A percentile compares a stretch with the other conserved stretches of the same genome.
phyloP scores from a whole-genome alignment of 1,140 invertebrate species.

The Drosophila dunni region DNA sequence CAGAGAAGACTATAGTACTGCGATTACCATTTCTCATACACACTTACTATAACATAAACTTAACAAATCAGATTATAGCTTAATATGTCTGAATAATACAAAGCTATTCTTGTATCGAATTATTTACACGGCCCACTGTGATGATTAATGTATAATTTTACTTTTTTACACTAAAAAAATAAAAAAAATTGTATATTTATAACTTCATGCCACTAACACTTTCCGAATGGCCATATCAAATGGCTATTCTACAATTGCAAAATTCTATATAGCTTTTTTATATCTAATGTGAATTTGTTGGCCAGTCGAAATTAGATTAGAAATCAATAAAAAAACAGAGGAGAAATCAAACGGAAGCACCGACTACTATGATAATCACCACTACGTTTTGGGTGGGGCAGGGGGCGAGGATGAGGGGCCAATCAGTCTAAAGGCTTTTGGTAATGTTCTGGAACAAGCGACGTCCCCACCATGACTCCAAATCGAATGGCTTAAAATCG shows the following conservation, averaged over 20 bases:
- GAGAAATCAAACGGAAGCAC: constrained; percentile 37
- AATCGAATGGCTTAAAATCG: constrained; percentile 94
- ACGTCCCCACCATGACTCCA: constrained; percentile 95
- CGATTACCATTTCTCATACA: constrained; percentile 10
- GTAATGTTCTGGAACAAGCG: constrained; percentile 92
- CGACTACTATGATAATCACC: constrained; percentile 30
- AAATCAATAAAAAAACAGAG: constrained; percentile 17
- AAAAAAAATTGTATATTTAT: constrained; percentile 9
- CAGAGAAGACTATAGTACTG: constrained; percentile 25
- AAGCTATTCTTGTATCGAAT: constrained; percentile 33
- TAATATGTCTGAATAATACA: constrained; percentile 43
- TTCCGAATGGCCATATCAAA: constrained; percentile 29
- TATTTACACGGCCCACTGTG: constrained; percentile 39
- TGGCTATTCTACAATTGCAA: constrained; percentile 36
- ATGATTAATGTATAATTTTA: constrained; percentile 7
- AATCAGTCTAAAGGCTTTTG: constrained; percentile 87
- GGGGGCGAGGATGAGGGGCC: background rate
- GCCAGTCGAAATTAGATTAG: constrained; percentile 31
- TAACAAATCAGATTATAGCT: constrained; percentile 38
- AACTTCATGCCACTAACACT: constrained; percentile 16
- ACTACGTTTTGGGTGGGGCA: background rate
- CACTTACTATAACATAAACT: constrained; percentile 36
- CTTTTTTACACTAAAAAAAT: constrained; percentile 18
- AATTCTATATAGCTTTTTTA: constrained; percentile 18
- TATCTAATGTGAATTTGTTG: constrained; percentile 42